These are phyloP conservation scores for Odontocerum albicorne DNA, from an alignment of 2,888 invertebrate species.

Conservation along the genomic window DNA sequence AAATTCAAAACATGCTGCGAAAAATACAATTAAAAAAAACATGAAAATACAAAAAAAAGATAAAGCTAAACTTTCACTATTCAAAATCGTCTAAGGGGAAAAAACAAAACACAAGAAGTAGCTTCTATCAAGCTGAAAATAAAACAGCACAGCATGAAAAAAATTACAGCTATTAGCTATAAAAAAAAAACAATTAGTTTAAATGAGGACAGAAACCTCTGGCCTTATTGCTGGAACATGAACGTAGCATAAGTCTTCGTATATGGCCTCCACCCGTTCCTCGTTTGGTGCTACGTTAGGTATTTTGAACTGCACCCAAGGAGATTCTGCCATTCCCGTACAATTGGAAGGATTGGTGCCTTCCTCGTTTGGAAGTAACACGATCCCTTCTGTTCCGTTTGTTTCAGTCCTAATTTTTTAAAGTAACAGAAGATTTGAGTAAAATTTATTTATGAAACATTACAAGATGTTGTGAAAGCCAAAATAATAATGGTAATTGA, in stretches of 20 bases:
- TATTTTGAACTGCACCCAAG: slow-evolving; percentile 70
- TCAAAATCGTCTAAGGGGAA: neutral
- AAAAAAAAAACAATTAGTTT: slow-evolving; percentile 24
- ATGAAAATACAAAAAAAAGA: too few relatives aligned
- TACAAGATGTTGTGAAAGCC: too few relatives aligned
- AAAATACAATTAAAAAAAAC: too few relatives aligned
- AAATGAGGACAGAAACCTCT: slow-evolving; percentile 70
- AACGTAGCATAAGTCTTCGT: slow-evolving; percentile 87
- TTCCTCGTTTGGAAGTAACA: slow-evolving; percentile 30
- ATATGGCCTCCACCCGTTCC: slow-evolving; percentile 78
- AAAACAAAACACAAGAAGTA: neutral
- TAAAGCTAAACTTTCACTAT: too few relatives aligned
- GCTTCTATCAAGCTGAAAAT: neutral
- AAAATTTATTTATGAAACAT: neutral
- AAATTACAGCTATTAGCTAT: slow-evolving; percentile 34
- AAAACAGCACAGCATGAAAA: neutral
- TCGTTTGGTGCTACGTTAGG: slow-evolving; percentile 57
- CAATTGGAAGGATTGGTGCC: slow-evolving; percentile 35
- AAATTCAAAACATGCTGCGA: too few relatives aligned
- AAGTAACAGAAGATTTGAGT: neutral
- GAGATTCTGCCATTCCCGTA: slow-evolving; percentile 47
- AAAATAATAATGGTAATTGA: too few relatives aligned
- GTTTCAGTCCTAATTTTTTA: slow-evolving; percentile 14
- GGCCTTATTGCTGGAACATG: slow-evolving; percentile 71
- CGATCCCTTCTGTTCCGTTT: slow-evolving; percentile 28